Base-by-base conservation (phyloP, 2,797 vertebrate genomes). In the Dallia pectoralis region DNA sequence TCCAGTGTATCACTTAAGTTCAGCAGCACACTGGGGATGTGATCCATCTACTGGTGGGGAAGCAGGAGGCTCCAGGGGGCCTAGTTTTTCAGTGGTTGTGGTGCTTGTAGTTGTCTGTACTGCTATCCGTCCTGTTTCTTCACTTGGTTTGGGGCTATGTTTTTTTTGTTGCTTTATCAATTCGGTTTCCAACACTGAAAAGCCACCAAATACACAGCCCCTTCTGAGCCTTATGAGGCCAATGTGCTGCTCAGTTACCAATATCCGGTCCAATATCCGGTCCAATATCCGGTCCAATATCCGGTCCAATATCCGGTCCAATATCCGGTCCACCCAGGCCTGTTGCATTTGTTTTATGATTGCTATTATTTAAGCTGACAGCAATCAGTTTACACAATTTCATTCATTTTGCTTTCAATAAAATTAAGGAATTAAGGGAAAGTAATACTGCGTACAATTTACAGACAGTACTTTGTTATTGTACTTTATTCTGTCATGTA, bases 11-110 rank as follows among this genome's bases (percentile, higher is more conserved):
- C 44, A 33, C 30, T 74, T 51, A 32, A 29, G 27, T 14, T 16
- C 16, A 19, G 44, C 48, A 56, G 4, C 47, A 27, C 25, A 33
- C 27, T 22, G 49, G n/a, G 36, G 14, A 25, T 8, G 53, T 22
- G 25, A 62, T 4, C 33, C 53, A 48, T 65, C 48, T 56, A 59
- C 76, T 53, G 79, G 77, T 53, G 79, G 77, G 81, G 81, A 67
- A 64, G 29, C 78, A 79, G 81, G 82, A 80, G 74, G 61, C 69
- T 79, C 77, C 70, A 84, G 70, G 79, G 71, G 76, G 72, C 61
- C 74, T 81, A 67, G 66, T 86, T 61, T 77, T 40, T 67, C 77
- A 49, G 70, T 72, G 71, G 40, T 80, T 82, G 64, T 66, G 64
- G 74, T 76, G 64, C 19, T 71, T 78, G 72, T 87, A 76, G 73